Evolutionary conservation across 1,140 invertebrate species (phyloP).

Genomic region (Anastatus disparis): DNA sequence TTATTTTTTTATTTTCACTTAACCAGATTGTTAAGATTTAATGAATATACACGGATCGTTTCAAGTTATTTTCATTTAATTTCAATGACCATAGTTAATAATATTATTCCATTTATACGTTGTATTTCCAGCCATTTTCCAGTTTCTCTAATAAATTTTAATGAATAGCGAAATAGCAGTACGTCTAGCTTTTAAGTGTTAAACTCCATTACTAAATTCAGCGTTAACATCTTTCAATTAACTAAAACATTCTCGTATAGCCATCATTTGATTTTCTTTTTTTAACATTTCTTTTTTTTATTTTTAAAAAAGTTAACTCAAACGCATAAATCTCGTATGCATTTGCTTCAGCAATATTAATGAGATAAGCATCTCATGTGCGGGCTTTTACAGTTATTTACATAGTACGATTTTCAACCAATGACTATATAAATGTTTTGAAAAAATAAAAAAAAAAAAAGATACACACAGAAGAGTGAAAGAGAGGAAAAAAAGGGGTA

Average conservation of each 20-base stretch:
- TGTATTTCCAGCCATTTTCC: too few relatives aligned
- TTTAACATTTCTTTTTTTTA: not conserved
- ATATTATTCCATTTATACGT: too few relatives aligned
- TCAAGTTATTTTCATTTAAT: too few relatives aligned
- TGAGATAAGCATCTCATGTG: slow-evolving; percentile 16
- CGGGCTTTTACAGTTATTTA: slow-evolving; percentile 24
- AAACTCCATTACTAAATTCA: too few relatives aligned
- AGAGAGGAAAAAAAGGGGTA: not conserved
- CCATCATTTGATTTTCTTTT: too few relatives aligned
- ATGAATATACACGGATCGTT: not conserved
- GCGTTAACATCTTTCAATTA: too few relatives aligned
- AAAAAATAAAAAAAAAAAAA: not conserved
- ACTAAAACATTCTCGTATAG: too few relatives aligned
- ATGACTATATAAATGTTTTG: not conserved
- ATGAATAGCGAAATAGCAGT: too few relatives aligned
- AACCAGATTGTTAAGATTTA: not conserved
- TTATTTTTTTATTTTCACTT: not conserved
- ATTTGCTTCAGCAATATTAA: slow-evolving; percentile 3
- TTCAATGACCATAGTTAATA: not conserved
- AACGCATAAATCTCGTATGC: slow-evolving; percentile 12
- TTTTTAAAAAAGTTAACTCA: not conserved
- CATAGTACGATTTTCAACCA: too few relatives aligned
- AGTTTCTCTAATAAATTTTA: too few relatives aligned
- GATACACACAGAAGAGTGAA: not conserved
- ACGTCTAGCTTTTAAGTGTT: too few relatives aligned